Evolutionary conservation across 2,797 vertebrate genomes (phyloP), one percentile per base, ranked within the genome.

Genomic region (Xyrichtys novacula): DNA sequence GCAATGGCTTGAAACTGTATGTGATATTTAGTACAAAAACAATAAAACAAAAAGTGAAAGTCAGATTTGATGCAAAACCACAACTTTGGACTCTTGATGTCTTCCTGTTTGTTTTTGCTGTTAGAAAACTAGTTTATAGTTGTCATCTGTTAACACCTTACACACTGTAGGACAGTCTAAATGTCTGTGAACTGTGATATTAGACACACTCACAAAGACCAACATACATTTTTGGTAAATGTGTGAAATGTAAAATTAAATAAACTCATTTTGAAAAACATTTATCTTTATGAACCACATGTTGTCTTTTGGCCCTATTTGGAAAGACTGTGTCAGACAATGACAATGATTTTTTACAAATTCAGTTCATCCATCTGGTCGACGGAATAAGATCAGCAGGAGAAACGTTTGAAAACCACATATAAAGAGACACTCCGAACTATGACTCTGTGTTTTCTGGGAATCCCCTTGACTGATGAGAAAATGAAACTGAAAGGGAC

Each of bases 401-500:
- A n/a, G n/a, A n/a, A n/a, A n/a, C n/a, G n/a, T n/a, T n/a, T n/a
- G n/a, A n/a, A n/a, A n/a, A n/a, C n/a, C n/a, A n/a, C n/a, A n/a
- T n/a, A n/a, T n/a, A n/a, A n/a, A n/a, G n/a, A n/a, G n/a, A n/a
- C n/a, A n/a, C n/a, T n/a, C n/a, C n/a, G n/a, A n/a, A n/a, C n/a
- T 34, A 7, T 3, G 2, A 10, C 31, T 7, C 31, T 3, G 31
- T 8, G 3, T 5, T 48, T 89, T 80, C 4, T 0, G 72, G 79
- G 67, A 85, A 85, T 12, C 16, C 38, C 53, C 73, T 38, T 2
- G 0, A 26, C 0, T 2, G 4, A 0, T 1, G 0, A 34, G 61
- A 79, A 86, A 80, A 20, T 4, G 86, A 90, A 91, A 91, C 47
- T 49, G 75, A 90, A 91, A 89, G 78, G 1, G 0, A 14, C 23